These are phyloP conservation scores for Apteryx owenii DNA, from an alignment of 2,113 vertebrate species.

Conservation along the genomic window DNA sequence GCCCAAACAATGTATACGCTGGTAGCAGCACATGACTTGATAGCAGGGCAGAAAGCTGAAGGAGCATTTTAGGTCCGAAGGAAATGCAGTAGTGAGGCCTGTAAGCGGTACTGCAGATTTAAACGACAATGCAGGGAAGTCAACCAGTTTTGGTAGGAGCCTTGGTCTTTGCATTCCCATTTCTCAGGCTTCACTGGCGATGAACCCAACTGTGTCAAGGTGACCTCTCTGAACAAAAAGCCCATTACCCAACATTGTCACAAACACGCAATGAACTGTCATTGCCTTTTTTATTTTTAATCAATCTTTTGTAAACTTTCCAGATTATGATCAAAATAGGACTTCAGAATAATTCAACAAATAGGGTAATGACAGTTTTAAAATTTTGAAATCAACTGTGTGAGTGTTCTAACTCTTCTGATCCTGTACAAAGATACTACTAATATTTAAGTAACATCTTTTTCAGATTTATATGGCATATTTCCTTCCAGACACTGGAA, in stretches of 20 bases:
- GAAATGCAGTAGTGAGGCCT: not conserved
- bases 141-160: not conserved
- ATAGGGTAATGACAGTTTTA: constrained; percentile 38
- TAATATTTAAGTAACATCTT: constrained; percentile 35
- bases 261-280: not conserved
- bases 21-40: not conserved
- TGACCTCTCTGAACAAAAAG: not conserved
- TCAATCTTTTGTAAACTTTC: not conserved
- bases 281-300: not conserved
- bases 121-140: not conserved
- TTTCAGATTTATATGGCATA: constrained; percentile 36
- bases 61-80: not conserved
- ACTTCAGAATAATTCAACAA: constrained; percentile 35
- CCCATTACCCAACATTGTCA: not conserved
- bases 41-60: not conserved
- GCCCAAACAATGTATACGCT: rapidly evolving
- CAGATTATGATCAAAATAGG: not conserved
- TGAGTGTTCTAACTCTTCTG: constrained; percentile 16
- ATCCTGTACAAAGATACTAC: not conserved
- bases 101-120: rapidly evolving
- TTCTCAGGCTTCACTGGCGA: not conserved
- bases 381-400: constrained; percentile 25
- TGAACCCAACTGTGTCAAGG: not conserved
- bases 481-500: constrained; percentile 60
- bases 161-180: not conserved